phyloP scores from a whole-genome alignment of 1,140 invertebrate genomes.

The Brachionus sp. region DNA sequence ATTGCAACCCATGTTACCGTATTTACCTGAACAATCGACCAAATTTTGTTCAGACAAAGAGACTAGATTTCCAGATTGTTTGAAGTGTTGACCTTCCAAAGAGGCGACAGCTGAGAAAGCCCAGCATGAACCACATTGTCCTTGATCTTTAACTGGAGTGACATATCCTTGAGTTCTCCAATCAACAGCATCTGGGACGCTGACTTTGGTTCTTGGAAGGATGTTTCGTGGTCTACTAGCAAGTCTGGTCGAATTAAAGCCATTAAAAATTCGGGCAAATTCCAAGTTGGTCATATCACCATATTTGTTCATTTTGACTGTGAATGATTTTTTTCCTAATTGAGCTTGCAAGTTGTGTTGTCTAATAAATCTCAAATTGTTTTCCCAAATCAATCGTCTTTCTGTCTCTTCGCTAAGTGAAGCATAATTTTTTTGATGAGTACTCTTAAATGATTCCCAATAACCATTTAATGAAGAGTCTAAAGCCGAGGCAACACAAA shows the following conservation, averaged over 20 bases:
- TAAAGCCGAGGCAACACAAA: slow-evolving; percentile 30
- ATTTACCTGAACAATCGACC: slow-evolving; percentile 77
- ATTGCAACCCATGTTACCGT: slow-evolving; percentile 49
- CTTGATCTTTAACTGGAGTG: slow-evolving; percentile 45
- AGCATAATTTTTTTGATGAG: slow-evolving; percentile 26
- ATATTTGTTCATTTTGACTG: slow-evolving; percentile 39
- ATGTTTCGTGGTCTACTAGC: not conserved
- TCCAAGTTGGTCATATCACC: slow-evolving; percentile 43
- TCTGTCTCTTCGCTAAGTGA: not conserved
- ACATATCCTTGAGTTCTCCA: slow-evolving; percentile 46
- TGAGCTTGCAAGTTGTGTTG: slow-evolving; percentile 43
- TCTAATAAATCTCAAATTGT: slow-evolving; percentile 23
- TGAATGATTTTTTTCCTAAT: slow-evolving; percentile 25
- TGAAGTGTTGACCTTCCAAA: slow-evolving; percentile 89
- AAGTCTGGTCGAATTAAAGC: not conserved
- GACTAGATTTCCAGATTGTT: slow-evolving; percentile 74
- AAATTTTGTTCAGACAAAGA: slow-evolving; percentile 95
- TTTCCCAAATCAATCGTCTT: slow-evolving; percentile 33
- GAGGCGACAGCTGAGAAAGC: slow-evolving; percentile 66
- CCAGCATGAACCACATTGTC: slow-evolving; percentile 31
- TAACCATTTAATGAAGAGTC: slow-evolving; percentile 16
- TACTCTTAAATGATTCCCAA: slow-evolving; percentile 15
- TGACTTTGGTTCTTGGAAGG: slow-evolving; percentile 7
- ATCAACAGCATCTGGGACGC: slow-evolving; percentile 40
- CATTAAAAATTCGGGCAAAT: slow-evolving; percentile 17